These are phyloP conservation scores for Ibycter americanus DNA, from an alignment of 2,797 vertebrate genomes.

Conservation along the genomic window DNA sequence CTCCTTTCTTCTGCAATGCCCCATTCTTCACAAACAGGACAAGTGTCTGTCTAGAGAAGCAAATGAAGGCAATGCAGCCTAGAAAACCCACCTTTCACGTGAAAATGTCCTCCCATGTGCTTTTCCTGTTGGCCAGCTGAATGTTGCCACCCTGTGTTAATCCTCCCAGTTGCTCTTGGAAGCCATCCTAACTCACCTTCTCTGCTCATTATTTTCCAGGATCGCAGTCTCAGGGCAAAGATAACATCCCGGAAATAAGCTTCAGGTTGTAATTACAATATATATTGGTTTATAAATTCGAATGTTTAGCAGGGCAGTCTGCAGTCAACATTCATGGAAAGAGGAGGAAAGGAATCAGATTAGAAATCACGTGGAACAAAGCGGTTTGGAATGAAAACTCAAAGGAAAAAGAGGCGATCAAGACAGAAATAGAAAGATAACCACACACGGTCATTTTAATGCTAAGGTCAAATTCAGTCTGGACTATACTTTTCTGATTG, in stretches of 20 bases:
- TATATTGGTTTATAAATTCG: conserved; percentile 61
- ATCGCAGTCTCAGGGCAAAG: not conserved
- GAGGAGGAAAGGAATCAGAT: conserved; percentile 33
- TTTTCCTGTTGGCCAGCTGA: not conserved
- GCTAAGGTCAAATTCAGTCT: not conserved
- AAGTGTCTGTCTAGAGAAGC: not conserved
- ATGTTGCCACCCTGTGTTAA: not conserved
- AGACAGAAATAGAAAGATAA: not conserved
- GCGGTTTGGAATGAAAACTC: not conserved
- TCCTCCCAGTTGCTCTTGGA: not conserved
- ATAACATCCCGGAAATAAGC: conserved; percentile 64
- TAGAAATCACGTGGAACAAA: conserved; percentile 57
- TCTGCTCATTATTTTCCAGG: conserved; percentile 38
- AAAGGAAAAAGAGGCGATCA: not conserved
- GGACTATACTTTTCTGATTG: not conserved
- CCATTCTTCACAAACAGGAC: not conserved
- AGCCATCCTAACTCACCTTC: not conserved
- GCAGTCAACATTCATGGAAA: not conserved
- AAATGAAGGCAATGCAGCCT: not conserved
- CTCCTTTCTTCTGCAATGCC: not conserved
- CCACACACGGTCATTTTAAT: not conserved
- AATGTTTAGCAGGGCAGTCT: conserved; percentile 28
- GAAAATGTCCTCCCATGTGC: not conserved
- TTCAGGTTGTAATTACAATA: conserved; percentile 66
- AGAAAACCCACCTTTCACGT: not conserved